These are phyloP conservation scores for human (Homo sapiens) DNA, from an alignment of 2,113 vertebrate genomes.

Conservation along the genomic window DNA sequence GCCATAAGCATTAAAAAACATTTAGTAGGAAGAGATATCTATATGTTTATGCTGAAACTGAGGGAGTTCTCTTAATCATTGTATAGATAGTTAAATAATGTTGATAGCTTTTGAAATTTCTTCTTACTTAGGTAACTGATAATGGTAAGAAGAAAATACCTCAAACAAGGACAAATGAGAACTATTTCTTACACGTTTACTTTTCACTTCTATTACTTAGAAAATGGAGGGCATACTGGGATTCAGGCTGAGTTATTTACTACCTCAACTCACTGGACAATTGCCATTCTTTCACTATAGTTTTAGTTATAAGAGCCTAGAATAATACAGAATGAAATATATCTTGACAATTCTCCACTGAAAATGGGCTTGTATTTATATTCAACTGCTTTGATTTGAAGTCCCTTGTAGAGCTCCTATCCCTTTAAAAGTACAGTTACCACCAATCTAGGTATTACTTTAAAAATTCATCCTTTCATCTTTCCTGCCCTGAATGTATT, in stretches of 20 bases:
- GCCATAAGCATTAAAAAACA: background rate
- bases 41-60: background rate
- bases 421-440: background rate
- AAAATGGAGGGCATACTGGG: background rate
- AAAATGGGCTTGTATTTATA: background rate
- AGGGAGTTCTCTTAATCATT: background rate
- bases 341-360: background rate
- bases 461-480: constrained; percentile 50
- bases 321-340: background rate
- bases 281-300: background rate
- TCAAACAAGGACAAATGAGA: background rate
- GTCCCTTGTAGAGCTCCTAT: background rate
- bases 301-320: background rate
- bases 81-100: constrained; percentile 40
- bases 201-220: constrained; percentile 15
- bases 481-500: background rate
- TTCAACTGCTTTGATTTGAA: background rate
- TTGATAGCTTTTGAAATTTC: constrained; percentile 14
- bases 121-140: background rate
- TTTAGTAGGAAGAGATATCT: background rate
- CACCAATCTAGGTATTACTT: background rate
- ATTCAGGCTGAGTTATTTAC: constrained; percentile 14
- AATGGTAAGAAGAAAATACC: background rate
- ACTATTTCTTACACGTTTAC: background rate
- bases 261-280: background rate